Evolutionary conservation across 1,140 invertebrate species (phyloP).

Genomic region (Cecropterus lyciades): DNA sequence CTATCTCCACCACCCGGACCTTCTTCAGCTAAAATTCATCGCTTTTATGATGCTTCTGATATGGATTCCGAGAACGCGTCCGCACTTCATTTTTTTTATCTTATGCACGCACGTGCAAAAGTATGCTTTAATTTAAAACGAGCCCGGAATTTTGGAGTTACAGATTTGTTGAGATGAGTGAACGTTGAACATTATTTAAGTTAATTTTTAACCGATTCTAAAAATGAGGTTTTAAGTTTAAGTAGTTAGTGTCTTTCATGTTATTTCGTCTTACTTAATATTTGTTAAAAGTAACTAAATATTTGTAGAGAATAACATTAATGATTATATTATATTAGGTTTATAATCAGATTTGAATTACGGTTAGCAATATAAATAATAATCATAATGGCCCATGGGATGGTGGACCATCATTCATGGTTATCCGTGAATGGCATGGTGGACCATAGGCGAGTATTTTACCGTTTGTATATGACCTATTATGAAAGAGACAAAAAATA

Average conservation of each 20-base stretch:
- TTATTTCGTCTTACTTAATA: background rate
- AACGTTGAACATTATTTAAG: slow-evolving; percentile 1
- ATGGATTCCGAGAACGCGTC: slow-evolving; percentile 47
- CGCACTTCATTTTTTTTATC: slow-evolving; percentile 39
- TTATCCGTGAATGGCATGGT: too few relatives aligned
- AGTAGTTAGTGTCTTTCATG: background rate
- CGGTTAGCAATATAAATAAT: too few relatives aligned
- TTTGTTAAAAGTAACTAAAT: background rate
- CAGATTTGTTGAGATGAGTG: background rate
- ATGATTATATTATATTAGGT: too few relatives aligned
- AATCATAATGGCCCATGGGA: too few relatives aligned
- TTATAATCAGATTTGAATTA: too few relatives aligned
- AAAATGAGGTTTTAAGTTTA: too few relatives aligned
- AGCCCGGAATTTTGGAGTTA: slow-evolving; percentile 9
- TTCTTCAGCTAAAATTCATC: slow-evolving; percentile 63
- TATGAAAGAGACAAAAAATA: slow-evolving; percentile 30
- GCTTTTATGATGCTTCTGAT: slow-evolving; percentile 44
- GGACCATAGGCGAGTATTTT: background rate
- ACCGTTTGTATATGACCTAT: slow-evolving; percentile 23
- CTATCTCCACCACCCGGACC: slow-evolving; percentile 68
- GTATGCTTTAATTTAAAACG: slow-evolving; percentile 17
- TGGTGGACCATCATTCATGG: too few relatives aligned
- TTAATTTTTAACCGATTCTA: background rate
- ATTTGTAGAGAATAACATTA: too few relatives aligned
- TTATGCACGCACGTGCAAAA: slow-evolving; percentile 17